A percentile compares a stretch with the other conserved stretches of the same genome.
phyloP scores from a whole-genome alignment of 2,888 invertebrate species.

The Bhutanitis thaidina region DNA sequence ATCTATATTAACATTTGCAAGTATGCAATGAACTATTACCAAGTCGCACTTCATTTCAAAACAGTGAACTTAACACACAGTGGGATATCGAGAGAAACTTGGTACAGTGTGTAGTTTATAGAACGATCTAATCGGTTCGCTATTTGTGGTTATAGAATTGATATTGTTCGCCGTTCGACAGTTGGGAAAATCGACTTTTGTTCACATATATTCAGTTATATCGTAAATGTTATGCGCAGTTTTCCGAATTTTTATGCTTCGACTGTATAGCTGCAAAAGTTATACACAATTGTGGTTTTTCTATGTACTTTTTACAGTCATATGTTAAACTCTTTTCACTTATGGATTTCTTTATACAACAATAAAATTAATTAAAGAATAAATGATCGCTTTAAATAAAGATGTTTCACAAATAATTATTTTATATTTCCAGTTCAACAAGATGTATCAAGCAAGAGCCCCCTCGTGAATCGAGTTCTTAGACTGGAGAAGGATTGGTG shows the following conservation, averaged over 20 bases:
- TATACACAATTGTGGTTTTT: background rate
- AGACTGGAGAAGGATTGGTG: too few relatives aligned
- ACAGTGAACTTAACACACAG: constrained; percentile 42
- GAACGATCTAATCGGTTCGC: constrained; percentile 47
- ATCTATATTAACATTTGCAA: background rate
- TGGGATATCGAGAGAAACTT: constrained; percentile 45
- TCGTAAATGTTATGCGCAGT: background rate
- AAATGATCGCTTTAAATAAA: too few relatives aligned
- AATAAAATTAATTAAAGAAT: too few relatives aligned
- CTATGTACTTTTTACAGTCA: too few relatives aligned
- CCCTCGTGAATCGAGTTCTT: too few relatives aligned
- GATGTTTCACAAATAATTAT: too few relatives aligned
- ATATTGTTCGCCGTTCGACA: constrained; percentile 2
- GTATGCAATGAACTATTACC: too few relatives aligned
- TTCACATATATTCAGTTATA: background rate
- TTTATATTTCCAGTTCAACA: too few relatives aligned
- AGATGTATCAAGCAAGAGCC: too few relatives aligned
- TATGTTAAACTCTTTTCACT: too few relatives aligned
- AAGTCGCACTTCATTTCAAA: constrained; percentile 23
- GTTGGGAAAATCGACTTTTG: constrained; percentile 4
- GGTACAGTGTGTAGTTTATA: constrained; percentile 39
- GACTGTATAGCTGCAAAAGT: background rate
- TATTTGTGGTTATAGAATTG: constrained; percentile 9
- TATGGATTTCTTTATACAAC: too few relatives aligned
- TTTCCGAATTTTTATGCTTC: constrained; percentile 3